Percentiles rank a stretch among this genome's conserved stretches.
These are phyloP conservation scores for Ailuropoda melanoleuca DNA, from an alignment of 2,113 vertebrate genomes.

Conservation along the genomic window DNA sequence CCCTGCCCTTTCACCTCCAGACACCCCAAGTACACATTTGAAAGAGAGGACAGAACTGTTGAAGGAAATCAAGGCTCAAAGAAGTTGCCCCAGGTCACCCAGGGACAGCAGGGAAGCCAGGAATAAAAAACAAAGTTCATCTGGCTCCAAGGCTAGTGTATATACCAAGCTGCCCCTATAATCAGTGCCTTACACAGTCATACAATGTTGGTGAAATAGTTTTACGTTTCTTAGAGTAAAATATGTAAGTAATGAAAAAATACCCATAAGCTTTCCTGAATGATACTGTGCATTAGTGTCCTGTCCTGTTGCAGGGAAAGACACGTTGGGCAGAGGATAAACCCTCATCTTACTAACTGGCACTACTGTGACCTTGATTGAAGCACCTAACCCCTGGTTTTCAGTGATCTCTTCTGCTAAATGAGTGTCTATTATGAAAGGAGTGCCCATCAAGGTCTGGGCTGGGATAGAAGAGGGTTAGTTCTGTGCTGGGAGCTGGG, in stretches of 20 bases:
- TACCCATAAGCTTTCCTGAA: no score
- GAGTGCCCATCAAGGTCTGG: accelerated
- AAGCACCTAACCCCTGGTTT: background rate
- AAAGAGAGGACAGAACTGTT: background rate
- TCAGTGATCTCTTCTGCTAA: background rate
- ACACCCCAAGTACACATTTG: background rate
- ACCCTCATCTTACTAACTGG: background rate
- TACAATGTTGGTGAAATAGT: background rate
- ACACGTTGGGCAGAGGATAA: background rate
- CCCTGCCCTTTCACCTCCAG: background rate
- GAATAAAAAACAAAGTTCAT: no score
- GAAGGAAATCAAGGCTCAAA: background rate
- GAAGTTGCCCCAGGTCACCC: background rate
- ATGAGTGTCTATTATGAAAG: background rate
- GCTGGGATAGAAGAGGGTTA: no score
- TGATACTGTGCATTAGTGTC: background rate
- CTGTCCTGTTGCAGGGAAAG: background rate
- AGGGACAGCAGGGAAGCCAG: background rate
- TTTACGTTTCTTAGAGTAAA: slow-evolving; percentile 8
- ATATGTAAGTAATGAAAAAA: background rate
- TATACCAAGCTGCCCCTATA: background rate
- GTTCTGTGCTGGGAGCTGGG: background rate
- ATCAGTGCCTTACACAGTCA: background rate
- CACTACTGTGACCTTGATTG: background rate
- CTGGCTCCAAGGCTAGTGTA: background rate